A percentile compares a stretch with the other conserved stretches of the same genome.
These are phyloP conservation scores for Ernsta delagoae DNA, from an alignment of 2,888 invertebrate species.

Conservation along the genomic window DNA sequence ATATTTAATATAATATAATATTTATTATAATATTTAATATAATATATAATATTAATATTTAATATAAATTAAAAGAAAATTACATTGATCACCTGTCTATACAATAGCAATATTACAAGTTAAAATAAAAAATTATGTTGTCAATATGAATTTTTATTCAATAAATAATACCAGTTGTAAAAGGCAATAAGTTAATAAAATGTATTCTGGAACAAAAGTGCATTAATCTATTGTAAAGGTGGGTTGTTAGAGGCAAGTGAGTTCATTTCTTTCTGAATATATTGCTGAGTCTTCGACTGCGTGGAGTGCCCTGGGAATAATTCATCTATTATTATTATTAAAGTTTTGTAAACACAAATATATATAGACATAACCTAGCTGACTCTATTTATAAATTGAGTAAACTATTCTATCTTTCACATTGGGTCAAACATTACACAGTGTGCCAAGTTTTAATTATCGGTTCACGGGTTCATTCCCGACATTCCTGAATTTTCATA, in stretches of 20 bases:
- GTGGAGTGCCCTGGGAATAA: conserved; percentile 76
- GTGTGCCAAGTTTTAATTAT: too few species aligned
- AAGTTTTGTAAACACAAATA: too few species aligned
- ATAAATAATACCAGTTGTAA: conserved; percentile 41
- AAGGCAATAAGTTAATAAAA: conserved; percentile 45
- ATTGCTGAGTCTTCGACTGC: conserved; percentile 75
- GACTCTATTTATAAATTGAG: too few species aligned
- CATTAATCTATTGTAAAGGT: conserved; percentile 12
- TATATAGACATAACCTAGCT: too few species aligned
- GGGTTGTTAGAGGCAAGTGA: conserved; percentile 11
- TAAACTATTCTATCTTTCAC: too few species aligned
- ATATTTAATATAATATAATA: neutral
- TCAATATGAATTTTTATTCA: conserved; percentile 21
- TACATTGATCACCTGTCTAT: neutral
- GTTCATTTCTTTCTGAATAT: conserved; percentile 76
- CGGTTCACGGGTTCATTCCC: too few species aligned
- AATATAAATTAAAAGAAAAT: neutral
- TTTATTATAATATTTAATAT: too few species aligned
- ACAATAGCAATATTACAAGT: neutral
- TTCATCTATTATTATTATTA: too few species aligned
- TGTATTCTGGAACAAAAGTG: conserved; percentile 36
- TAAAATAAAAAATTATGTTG: neutral
- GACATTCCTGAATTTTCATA: too few species aligned
- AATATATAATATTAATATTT: too few species aligned
- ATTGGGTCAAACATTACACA: too few species aligned